Evolutionary conservation across 1,140 invertebrate species (phyloP).

Genomic region (Drosophila bocqueti): DNA sequence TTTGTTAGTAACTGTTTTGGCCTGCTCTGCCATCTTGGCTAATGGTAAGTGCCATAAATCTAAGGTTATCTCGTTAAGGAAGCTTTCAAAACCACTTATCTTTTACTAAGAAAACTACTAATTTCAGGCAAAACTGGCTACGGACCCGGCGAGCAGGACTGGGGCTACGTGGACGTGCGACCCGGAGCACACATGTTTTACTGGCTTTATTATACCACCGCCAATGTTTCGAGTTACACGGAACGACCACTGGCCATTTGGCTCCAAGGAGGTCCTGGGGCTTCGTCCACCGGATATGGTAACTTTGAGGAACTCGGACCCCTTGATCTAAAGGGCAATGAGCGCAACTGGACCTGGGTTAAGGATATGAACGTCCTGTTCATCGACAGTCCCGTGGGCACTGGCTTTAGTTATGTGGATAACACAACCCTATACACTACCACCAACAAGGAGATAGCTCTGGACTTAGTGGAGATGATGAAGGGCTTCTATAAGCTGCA

Average conservation of each 20-base stretch:
- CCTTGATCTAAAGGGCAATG: conserved; percentile 87
- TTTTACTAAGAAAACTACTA: background rate
- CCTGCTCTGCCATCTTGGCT: conserved; percentile 19
- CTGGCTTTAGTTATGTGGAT: conserved; percentile 93
- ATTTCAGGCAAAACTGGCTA: conserved; percentile 83
- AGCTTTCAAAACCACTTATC: background rate
- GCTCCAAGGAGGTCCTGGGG: conserved; percentile 92
- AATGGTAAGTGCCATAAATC: conserved; percentile 35
- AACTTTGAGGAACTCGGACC: conserved; percentile 93
- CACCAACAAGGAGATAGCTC: conserved; percentile 90
- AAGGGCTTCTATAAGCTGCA: conserved; percentile 87
- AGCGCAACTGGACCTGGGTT: conserved; percentile 91
- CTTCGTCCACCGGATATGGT: conserved; percentile 91
- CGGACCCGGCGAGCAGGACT: conserved; percentile 87
- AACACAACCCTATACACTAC: conserved; percentile 86
- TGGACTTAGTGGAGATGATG: conserved; percentile 91
- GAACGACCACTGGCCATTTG: conserved; percentile 91
- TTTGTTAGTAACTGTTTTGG: conserved; percentile 30
- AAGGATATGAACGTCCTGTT: conserved; percentile 92
- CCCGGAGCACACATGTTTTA: conserved; percentile 92
- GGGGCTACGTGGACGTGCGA: too few species aligned
- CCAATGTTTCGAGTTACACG: conserved; percentile 86
- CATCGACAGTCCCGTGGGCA: conserved; percentile 95
- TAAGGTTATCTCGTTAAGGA: background rate
- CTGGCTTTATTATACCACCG: conserved; percentile 92